These are phyloP conservation scores for Ramphastos sulfuratus DNA, from an alignment of 2,113 vertebrate genomes.

Conservation along the genomic window DNA sequence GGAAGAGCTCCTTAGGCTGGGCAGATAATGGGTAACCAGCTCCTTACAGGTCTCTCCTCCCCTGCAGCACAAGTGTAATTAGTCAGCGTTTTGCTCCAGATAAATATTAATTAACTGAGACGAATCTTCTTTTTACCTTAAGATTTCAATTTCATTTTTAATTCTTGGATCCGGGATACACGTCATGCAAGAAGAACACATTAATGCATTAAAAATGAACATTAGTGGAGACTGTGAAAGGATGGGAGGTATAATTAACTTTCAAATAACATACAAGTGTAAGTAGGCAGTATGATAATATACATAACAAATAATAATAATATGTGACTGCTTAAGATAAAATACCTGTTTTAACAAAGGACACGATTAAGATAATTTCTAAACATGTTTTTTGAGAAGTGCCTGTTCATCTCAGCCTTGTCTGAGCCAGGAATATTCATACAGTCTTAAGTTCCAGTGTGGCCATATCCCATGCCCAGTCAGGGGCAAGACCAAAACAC, in stretches of 20 bases:
- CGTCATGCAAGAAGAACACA: slow-evolving; percentile 14
- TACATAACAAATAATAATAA: slow-evolving; percentile 61
- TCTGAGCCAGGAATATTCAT: background rate
- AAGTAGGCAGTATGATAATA: slow-evolving; percentile 38
- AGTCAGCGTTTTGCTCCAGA: slow-evolving; percentile 28
- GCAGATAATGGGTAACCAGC: slow-evolving; percentile 37
- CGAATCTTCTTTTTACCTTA: slow-evolving; percentile 37
- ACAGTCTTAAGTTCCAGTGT: background rate
- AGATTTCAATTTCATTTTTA: slow-evolving; percentile 50
- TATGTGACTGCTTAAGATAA: background rate
- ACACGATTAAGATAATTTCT: slow-evolving; percentile 25
- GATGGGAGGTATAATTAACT: slow-evolving; percentile 52
- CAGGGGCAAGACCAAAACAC: background rate
- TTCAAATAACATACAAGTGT: slow-evolving; percentile 31
- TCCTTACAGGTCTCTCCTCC: background rate
- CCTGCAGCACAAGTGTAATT: slow-evolving; percentile 7
- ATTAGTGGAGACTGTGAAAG: slow-evolving; percentile 28
- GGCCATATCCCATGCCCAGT: background rate
- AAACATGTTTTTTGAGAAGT: slow-evolving; percentile 15
- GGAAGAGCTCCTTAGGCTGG: slow-evolving; percentile 26
- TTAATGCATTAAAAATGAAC: slow-evolving; percentile 38
- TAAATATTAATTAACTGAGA: slow-evolving; percentile 59
- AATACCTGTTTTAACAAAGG: slow-evolving; percentile 12
- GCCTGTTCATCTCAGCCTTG: background rate
- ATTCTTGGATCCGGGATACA: slow-evolving; percentile 7